Evolutionary conservation across 2,888 invertebrate genomes (phyloP), one percentile per base, ranked within the genome.

Genomic region (Iselma pallidipennis): DNA sequence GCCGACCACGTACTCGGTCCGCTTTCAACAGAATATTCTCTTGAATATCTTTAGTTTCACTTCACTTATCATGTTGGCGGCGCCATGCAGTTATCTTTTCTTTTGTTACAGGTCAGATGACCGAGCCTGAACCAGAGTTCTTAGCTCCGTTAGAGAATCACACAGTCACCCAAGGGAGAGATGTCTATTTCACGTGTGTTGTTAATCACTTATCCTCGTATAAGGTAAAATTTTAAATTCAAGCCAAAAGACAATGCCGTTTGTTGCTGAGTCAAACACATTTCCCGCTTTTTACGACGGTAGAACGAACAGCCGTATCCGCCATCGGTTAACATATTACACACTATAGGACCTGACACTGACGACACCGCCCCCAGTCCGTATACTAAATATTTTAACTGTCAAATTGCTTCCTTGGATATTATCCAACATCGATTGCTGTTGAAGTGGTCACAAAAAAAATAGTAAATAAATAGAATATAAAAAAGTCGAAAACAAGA

Each of bases 201-300:
- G 95, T 95, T 78, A 94, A 94, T 83, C 91, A 95, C 82, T 88
- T 95, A 71, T 92, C 91, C 69, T 86, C 89, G 77, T 94, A 93
- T 82, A 91, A 92, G 88, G 95, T 95, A 85, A 85, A 63, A 37
- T 7, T 37, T 37, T 2, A 37, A 37, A 37, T 37, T 14, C 37
- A 37, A 37, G 16, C 6, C 7, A 14, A 61, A 52, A 57, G 26
- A 55, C 49, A 49, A 31, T 10, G 37, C 57, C 72, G 74, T 71
- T 70, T 74, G 63, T 67, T 66, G 70, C 74, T 75, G 74, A 76
- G 70, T 68, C 72, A 66, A 68, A 71, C 71, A 72, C 68, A 70
- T 73, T 67, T 66, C 63, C 65, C 65, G 66, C 66, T 74, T 74
- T 74, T 76, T 76, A 73, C 70, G 72, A 69, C 71, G 66, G 68